phyloP scores from a whole-genome alignment of 1,140 invertebrate species.

The Pogonomyrmex barbatus region DNA sequence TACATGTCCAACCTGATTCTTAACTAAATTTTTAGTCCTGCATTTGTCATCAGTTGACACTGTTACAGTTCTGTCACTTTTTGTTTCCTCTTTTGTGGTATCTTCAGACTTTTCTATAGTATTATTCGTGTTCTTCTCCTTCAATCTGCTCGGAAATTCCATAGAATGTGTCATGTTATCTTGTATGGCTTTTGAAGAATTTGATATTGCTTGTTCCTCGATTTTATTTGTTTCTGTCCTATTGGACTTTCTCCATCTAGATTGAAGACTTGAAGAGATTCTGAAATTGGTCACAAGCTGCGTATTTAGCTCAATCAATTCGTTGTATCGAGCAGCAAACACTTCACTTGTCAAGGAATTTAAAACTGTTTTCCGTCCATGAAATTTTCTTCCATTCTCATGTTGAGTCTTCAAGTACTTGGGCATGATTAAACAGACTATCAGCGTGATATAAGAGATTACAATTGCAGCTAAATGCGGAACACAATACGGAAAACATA shows the following conservation, averaged over 20 bases:
- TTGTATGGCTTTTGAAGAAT: neutral
- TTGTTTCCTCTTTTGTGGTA: neutral
- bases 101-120: neutral
- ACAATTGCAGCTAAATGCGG: neutral
- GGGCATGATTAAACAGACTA: neutral
- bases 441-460: neutral
- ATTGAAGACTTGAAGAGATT: neutral
- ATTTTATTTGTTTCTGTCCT: neutral
- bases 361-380: neutral
- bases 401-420: neutral
- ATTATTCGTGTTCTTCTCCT: neutral
- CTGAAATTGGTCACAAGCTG: neutral
- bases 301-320: neutral
- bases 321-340: neutral
- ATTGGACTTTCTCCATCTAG: neutral
- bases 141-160: neutral
- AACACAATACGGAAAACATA: neutral
- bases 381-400: no score
- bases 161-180: neutral
- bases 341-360: neutral
- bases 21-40: slow-evolving; percentile 3
- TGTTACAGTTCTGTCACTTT: neutral
- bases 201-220: neutral
- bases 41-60: neutral
- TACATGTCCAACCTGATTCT: slow-evolving; percentile 10